phyloP scores from a whole-genome alignment of 2,888 invertebrate species.

The Uloborus plumipes region DNA sequence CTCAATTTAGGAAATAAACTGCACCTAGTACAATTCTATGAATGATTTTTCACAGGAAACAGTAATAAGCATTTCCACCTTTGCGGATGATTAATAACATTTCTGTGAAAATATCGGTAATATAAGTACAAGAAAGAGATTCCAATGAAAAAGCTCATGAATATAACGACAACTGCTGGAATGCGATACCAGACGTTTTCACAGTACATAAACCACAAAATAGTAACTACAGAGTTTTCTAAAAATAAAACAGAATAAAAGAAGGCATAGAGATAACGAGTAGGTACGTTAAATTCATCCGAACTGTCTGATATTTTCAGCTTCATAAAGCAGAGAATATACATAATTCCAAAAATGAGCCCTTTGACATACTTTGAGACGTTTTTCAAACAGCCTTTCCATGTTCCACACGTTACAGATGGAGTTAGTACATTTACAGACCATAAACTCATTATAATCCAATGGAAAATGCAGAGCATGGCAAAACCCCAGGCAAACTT shows the following conservation, averaged over 20 bases:
- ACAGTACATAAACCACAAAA: slow-evolving; percentile 50
- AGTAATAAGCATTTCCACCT: slow-evolving; percentile 43
- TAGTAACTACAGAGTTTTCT: slow-evolving; percentile 44
- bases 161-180: slow-evolving; percentile 30
- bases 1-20: no score
- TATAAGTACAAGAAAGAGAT: slow-evolving; percentile 45
- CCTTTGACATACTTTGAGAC: slow-evolving; percentile 40
- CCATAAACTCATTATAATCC: slow-evolving; percentile 58
- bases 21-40: not conserved
- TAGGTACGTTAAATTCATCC: slow-evolving; percentile 40
- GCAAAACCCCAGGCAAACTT: slow-evolving; percentile 53
- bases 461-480: slow-evolving; percentile 56
- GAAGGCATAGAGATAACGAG: slow-evolving; percentile 47
- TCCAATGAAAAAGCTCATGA: slow-evolving; percentile 41
- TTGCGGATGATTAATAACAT: slow-evolving; percentile 31
- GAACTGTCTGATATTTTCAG: slow-evolving; percentile 43
- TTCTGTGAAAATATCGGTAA: slow-evolving; percentile 50
- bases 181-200: slow-evolving; percentile 37
- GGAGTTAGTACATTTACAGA: slow-evolving; percentile 48
- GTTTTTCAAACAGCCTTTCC: slow-evolving; percentile 31
- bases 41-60: slow-evolving; percentile 31
- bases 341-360: slow-evolving; percentile 44
- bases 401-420: slow-evolving; percentile 22
- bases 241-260: slow-evolving; percentile 58
- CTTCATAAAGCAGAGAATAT: slow-evolving; percentile 48